Evolutionary conservation across 2,113 vertebrate species (phyloP).

Genomic region (Megaptera novaeangliae): DNA sequence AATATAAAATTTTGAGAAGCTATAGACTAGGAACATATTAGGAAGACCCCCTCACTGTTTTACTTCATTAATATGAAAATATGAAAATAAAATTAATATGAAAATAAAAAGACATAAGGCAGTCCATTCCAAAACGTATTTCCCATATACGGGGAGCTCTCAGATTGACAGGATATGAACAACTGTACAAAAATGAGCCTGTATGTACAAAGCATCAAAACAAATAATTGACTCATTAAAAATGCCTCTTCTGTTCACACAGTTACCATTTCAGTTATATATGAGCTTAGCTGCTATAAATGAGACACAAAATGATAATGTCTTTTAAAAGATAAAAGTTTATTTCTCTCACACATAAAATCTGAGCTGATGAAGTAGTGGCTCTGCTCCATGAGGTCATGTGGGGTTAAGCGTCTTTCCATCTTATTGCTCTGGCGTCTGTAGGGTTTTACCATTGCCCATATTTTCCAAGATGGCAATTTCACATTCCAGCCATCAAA

Average conservation of each 20-base stretch:
- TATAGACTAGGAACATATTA: neutral
- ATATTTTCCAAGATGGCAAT: neutral
- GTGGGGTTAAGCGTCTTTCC: rapidly evolving
- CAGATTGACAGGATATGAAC: neutral
- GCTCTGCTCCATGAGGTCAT: neutral
- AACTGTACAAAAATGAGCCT: neutral
- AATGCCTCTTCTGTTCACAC: neutral
- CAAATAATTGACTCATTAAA: neutral
- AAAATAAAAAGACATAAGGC: neutral
- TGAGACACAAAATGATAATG: neutral
- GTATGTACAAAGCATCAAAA: neutral
- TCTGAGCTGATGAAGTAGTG: neutral
- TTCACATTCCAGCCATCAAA: neutral
- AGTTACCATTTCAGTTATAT: neutral
- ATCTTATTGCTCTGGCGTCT: neutral
- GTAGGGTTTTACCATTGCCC: neutral
- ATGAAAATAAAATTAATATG: neutral
- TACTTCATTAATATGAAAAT: neutral
- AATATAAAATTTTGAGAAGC: neutral
- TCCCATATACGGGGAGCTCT: neutral
- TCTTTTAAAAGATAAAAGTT: neutral
- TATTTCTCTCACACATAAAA: neutral
- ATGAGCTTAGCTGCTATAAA: neutral
- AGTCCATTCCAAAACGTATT: neutral
- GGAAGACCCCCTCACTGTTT: neutral